A percentile compares a stretch with the other conserved stretches of the same genome.
Evolutionary conservation across 2,888 invertebrate genomes (phyloP).

Genomic region (Dolichomitus sp.): DNA sequence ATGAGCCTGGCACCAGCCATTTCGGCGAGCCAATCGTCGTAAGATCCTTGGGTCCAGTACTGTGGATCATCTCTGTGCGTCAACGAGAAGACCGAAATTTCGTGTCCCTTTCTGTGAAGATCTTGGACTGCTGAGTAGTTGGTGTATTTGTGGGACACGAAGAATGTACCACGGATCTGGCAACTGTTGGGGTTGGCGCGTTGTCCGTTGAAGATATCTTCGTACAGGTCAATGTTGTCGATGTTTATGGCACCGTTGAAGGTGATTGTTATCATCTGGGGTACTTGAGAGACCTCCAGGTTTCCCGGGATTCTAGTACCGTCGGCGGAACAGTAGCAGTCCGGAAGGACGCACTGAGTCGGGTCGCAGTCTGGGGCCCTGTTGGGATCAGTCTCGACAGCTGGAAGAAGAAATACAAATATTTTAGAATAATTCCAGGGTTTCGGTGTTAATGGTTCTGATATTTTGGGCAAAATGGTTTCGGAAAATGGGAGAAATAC

Average conservation of each 20-base stretch:
- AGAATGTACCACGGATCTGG: constrained; percentile 95
- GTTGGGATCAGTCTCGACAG: constrained; percentile 96
- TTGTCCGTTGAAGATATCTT: constrained; percentile 95
- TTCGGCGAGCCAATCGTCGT: constrained; percentile 97
- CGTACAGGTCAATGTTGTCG: constrained; percentile 97
- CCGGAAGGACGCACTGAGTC: constrained; percentile 95
- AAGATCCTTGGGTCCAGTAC: constrained; percentile 95
- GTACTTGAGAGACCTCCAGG: constrained; percentile 94
- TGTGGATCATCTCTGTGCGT: constrained; percentile 97
- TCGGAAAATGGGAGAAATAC: too few species aligned
- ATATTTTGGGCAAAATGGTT: too few species aligned
- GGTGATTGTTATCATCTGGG: constrained; percentile 97
- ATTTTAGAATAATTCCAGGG: background rate
- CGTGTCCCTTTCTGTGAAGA: constrained; percentile 95
- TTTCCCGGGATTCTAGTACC: constrained; percentile 96
- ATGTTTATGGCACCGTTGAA: constrained; percentile 97
- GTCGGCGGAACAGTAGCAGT: constrained; percentile 97
- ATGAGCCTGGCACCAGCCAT: constrained; percentile 97
- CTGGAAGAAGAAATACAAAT: constrained; percentile 86
- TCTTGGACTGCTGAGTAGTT: constrained; percentile 97
- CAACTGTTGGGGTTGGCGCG: constrained; percentile 96
- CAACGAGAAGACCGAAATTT: constrained; percentile 96
- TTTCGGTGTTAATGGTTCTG: too few species aligned
- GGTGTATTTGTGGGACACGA: constrained; percentile 96
- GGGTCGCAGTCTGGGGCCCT: constrained; percentile 97